Percentiles rank a stretch among this genome's conserved stretches.
These are phyloP conservation scores for Apodemus agrarius DNA, from an alignment of 2,797 vertebrate species.

Conservation along the genomic window DNA sequence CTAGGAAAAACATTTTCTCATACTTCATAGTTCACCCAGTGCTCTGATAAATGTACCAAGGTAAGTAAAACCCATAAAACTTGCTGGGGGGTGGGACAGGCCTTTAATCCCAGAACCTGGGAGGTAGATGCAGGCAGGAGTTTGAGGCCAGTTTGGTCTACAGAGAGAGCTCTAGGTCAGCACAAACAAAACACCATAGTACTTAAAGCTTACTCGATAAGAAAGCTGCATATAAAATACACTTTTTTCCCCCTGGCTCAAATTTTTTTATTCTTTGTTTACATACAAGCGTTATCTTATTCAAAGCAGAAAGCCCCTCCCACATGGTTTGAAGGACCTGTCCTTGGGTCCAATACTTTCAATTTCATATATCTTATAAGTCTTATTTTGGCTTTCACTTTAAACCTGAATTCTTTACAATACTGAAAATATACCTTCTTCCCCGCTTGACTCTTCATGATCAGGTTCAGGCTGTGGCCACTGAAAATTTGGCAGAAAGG, in stretches of 20 bases:
- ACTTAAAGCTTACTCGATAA: background rate
- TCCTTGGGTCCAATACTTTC: background rate
- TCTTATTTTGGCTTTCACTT: background rate
- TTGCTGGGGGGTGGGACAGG: background rate
- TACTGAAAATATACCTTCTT: constrained; percentile 84
- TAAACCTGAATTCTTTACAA: background rate
- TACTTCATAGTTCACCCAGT: background rate
- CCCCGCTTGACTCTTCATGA: constrained; percentile 91
- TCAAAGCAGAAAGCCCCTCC: background rate
- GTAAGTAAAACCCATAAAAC: background rate
- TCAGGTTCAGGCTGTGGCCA: constrained; percentile 92
- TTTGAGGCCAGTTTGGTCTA: background rate
- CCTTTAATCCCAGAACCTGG: background rate
- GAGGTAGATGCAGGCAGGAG: background rate
- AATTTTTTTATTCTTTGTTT: background rate
- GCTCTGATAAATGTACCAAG: background rate
- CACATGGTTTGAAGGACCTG: background rate
- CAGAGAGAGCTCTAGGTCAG: background rate
- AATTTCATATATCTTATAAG: background rate
- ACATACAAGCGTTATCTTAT: background rate
- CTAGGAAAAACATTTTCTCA: background rate
- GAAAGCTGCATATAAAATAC: background rate
- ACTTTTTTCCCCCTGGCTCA: background rate
- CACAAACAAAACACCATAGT: background rate
- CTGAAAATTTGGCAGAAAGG: constrained; percentile 93